Percentiles rank a stretch among this genome's conserved stretches.
Conservation (phyloP, 2,888 invertebrate species). For the Amphipyra tragopoginis region DNA sequence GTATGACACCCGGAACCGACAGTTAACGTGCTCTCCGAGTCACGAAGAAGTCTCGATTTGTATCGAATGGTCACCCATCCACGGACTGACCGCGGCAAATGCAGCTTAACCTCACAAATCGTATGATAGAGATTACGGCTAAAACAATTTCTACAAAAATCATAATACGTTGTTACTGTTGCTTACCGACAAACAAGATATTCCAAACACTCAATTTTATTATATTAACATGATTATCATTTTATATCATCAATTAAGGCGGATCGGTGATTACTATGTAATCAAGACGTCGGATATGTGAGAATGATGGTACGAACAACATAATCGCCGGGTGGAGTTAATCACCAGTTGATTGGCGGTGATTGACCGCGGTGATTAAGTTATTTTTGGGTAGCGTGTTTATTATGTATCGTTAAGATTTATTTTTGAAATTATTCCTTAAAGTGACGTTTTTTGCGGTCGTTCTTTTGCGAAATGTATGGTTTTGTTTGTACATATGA, state of each 20-base stretch:
- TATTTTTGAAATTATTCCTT: not conserved
- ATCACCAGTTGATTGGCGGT: slow-evolving; percentile 44
- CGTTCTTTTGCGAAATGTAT: too few species aligned
- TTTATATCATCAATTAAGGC: slow-evolving; percentile 61
- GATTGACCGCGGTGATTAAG: slow-evolving; percentile 47
- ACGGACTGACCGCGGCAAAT: too few species aligned
- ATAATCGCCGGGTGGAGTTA: slow-evolving; percentile 46
- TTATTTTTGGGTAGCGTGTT: slow-evolving; percentile 38
- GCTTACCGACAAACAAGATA: slow-evolving; percentile 29
- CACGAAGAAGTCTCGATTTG: too few species aligned
- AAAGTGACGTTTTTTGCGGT: too few species aligned
- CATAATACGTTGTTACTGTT: not conserved
- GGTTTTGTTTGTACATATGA: too few species aligned
- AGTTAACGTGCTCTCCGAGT: too few species aligned
- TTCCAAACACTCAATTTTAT: slow-evolving; percentile 21
- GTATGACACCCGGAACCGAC: too few species aligned
- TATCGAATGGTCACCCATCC: too few species aligned
- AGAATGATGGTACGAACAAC: slow-evolving; percentile 56
- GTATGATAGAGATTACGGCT: too few species aligned
- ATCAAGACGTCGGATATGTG: slow-evolving; percentile 58
- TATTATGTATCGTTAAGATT: slow-evolving; percentile 10
- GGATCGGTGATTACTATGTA: slow-evolving; percentile 51
- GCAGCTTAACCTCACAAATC: too few species aligned
- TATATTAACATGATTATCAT: slow-evolving; percentile 47
- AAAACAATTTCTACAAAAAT: not conserved